Percentiles rank a stretch among this genome's conserved stretches.
Conservation (phyloP, 1,140 invertebrate species). For the Drosophila punjabiensis region DNA sequence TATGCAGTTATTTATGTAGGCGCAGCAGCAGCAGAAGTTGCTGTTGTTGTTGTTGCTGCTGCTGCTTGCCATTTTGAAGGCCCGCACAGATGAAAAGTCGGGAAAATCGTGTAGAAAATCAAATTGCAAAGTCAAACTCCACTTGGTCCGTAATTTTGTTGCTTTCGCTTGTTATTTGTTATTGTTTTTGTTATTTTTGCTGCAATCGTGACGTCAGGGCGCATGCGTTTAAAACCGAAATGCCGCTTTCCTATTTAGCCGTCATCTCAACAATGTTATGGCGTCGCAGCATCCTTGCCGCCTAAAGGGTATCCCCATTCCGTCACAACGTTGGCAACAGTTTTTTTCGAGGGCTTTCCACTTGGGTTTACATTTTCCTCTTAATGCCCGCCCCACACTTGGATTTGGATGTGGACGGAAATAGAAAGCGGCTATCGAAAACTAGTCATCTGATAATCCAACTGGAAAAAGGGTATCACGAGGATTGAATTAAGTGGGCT, state of each 20-base stretch:
- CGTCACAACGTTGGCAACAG: constrained; percentile 20
- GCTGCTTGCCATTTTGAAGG: constrained; percentile 63
- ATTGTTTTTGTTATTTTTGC: constrained; percentile 31
- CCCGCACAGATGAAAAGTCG: constrained; percentile 62
- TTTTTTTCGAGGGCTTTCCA: constrained; percentile 22
- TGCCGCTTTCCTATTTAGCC: constrained; percentile 61
- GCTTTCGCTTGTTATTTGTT: constrained; percentile 31
- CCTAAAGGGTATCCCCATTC: constrained; percentile 36
- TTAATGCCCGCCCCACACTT: constrained; percentile 4
- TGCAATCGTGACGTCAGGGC: constrained; percentile 64
- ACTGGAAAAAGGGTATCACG: constrained; percentile 36
- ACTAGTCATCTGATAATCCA: constrained; percentile 36
- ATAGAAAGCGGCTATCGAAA: constrained; percentile 30
- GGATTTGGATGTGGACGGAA: constrained; percentile 9
- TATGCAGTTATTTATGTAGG: constrained; percentile 74
- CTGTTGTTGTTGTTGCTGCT: constrained; percentile 34
- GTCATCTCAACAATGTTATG: constrained; percentile 62
- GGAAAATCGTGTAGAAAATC: constrained; percentile 72
- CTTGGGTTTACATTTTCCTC: constrained; percentile 16
- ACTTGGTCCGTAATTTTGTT: constrained; percentile 40
- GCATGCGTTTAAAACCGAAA: constrained; percentile 68
- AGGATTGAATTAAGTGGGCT: constrained; percentile 13
- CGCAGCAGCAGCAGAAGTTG: constrained; percentile 8
- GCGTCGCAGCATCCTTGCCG: constrained; percentile 36
- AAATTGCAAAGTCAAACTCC: constrained; percentile 67